Percentiles rank a stretch among this genome's conserved stretches.
These are phyloP conservation scores for Leucoptera coffeella DNA, from an alignment of 2,888 invertebrate genomes.

Conservation along the genomic window DNA sequence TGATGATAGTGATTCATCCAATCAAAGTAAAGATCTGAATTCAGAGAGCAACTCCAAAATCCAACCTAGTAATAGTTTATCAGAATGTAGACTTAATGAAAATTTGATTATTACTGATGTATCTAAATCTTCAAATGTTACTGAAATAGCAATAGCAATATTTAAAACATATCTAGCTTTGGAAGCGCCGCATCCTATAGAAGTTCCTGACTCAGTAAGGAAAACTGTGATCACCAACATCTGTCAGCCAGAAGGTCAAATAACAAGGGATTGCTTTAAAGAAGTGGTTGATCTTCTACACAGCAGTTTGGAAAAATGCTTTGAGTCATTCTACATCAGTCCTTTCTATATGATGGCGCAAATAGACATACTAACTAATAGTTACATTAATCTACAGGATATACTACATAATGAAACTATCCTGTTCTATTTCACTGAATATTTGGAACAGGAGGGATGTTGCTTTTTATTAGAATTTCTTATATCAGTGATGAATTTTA, in stretches of 20 bases:
- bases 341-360: constrained; percentile 89
- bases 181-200: constrained; percentile 57
- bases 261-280: constrained; percentile 66
- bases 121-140: constrained; percentile 13
- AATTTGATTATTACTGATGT: not conserved
- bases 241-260: constrained; percentile 58
- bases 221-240: constrained; percentile 60
- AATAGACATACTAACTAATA: constrained; percentile 81
- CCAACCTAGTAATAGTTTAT: not conserved
- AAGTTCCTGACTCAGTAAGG: constrained; percentile 52
- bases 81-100: not conserved
- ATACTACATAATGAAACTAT: constrained; percentile 87
- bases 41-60: too few species aligned
- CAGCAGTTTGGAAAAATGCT: constrained; percentile 65
- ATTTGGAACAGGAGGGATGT: constrained; percentile 80
- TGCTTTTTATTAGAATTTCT: constrained; percentile 77
- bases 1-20: too few species aligned
- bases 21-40: too few species aligned
- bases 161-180: constrained; percentile 73
- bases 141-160: constrained; percentile 62
- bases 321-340: constrained; percentile 76
- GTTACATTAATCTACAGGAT: constrained; percentile 75
- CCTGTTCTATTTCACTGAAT: constrained; percentile 94
- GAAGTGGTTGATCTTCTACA: constrained; percentile 65
- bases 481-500: constrained; percentile 83